Evolutionary conservation across 2,888 invertebrate species (phyloP), one percentile per base, ranked within the genome.

Genomic region (Cremastinae sp.): DNA sequence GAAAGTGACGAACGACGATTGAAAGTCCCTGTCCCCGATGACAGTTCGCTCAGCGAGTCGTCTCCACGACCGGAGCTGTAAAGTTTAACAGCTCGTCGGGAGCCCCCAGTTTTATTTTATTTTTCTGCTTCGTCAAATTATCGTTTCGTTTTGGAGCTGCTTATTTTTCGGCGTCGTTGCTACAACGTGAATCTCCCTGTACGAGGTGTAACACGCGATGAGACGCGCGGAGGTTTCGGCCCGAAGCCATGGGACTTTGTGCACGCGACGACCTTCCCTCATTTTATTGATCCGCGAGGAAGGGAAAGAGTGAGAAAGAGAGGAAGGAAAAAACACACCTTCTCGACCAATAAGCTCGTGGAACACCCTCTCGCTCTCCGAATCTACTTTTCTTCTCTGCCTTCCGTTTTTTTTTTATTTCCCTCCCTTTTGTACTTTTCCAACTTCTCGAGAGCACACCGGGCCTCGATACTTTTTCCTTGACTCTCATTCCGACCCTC

Each of bases 231-330:
- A 70, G 53, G 84, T 83, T 83, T 53, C 22, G 81, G 84, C 83
- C 79, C 79, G 81, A 81, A 82, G 84, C 82, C 82, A 84, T 82
- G 84, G 81, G 84, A 87, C 84, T 81, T 78, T 75, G 82, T 83
- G 84, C 88, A 87, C 86, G 88, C 87, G 84, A 88, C 84, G 85
- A 85, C 83, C 87, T 85, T 87, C 86, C 88, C 87, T 87, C 84
- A 84, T 87, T 89, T 86, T 88, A 89, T 89, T 84, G 88, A 89
- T 88, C 88, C 85, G 75, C 75, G 54, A 62, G 54, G 34, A 62
- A 61, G 74, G 45, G 43, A 53, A 43, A 36, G 34, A 53, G 34
- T 12, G 16, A 47, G 47, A 47, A 34, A 76, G 75, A 47, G 47
- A 45, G 16, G 51, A 38, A 69, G 51, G 38, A 28, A 69, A 22